Evolutionary conservation across 2,113 vertebrate genomes (phyloP), one percentile per base, ranked within the genome.

Genomic region (Tichodroma muraria): DNA sequence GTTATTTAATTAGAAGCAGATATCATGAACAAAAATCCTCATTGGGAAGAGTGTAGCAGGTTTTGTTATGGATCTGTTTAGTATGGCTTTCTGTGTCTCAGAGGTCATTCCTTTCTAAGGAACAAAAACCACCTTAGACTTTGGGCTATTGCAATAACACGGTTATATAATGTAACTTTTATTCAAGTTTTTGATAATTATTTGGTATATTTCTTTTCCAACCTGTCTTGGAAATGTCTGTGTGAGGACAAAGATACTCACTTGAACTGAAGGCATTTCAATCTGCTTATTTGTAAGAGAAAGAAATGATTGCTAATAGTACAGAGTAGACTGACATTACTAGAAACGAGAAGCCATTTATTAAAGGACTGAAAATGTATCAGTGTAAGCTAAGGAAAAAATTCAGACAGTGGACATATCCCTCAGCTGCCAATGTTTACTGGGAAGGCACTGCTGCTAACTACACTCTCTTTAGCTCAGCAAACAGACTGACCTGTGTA

Each of bases 1-100:
- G 72, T 75, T 78, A 90, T 84, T 92, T 96, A 95, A 96, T 93
- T 84, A 88, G 85, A 95, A 95, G 49, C 90, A 95, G 92, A 90
- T 64, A 90, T 4, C 35, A 57, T 30, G 60, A 90, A 86, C 47
- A 88, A 84, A 94, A 93, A 37, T 45, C 12, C 83, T 68, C 72
- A 60, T 9, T 78, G 83, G 69, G 69, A 88, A 78, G 52, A 69
- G 38, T 31, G 63, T 66, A 92, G 75, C 44, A 65, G 59, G 45
- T 80, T 88, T 91, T 83, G 35, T 49, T 73, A 47, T 22, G 44
- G 59, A 84, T 78, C 35, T 88, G 21, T 31, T 80, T 84, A 50
- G 38, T 47, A 60, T 15, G 64, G 3, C 64, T 77, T n/a, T 73
- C 47, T 52, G 16, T 78, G 52, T 66, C 69, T 44, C 33, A 83